phyloP scores from a whole-genome alignment of 2,888 invertebrate species.

The Lydus trimaculatus region DNA sequence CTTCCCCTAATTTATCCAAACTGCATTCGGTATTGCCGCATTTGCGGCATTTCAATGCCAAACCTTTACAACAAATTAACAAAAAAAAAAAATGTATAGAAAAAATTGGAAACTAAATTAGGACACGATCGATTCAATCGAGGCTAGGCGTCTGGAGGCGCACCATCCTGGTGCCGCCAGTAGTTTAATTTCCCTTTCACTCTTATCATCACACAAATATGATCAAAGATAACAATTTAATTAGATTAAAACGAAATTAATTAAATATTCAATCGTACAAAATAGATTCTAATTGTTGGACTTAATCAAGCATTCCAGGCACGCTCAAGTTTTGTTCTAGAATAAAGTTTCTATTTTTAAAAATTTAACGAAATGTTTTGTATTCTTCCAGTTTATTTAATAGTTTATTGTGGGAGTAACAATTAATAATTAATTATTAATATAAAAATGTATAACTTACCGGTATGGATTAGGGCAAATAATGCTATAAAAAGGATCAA shows the following conservation, averaged over 20 bases:
- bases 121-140: neutral
- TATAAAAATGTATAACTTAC: conserved; percentile 14
- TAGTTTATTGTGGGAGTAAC: too few species aligned
- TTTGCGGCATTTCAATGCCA: conserved; percentile 25
- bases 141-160: neutral
- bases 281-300: conserved; percentile 6
- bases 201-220: neutral
- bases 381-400: too few species aligned
- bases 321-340: neutral
- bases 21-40: conserved; percentile 21
- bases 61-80: conserved; percentile 17
- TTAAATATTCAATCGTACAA: neutral
- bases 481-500: conserved; percentile 13
- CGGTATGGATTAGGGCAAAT: conserved; percentile 18
- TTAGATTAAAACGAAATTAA: neutral
- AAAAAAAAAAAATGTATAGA: neutral
- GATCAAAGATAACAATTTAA: neutral
- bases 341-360: neutral
- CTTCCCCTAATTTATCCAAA: conserved; percentile 11
- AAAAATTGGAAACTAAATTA: neutral
- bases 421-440: conserved; percentile 4
- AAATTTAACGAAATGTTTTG: too few species aligned
- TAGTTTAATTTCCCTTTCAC: neutral
- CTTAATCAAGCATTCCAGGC: neutral
- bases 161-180: neutral